Conservation (phyloP, 2,888 invertebrate species). For the Cantharis lateralis region DNA sequence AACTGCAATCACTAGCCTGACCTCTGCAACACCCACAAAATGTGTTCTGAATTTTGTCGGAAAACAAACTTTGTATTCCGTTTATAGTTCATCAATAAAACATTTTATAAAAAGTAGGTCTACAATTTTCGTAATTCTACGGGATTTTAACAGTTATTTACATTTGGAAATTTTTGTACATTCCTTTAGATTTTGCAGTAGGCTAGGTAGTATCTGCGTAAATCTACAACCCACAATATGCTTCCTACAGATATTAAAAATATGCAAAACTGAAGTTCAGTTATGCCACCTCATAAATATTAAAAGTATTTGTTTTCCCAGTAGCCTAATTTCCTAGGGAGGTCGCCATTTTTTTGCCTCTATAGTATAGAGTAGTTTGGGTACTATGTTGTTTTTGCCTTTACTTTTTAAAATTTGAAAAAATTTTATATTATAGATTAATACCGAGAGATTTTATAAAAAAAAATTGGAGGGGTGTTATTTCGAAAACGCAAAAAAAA, state of each 20-base stretch:
- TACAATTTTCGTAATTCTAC: background rate
- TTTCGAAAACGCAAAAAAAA: too few relatives aligned
- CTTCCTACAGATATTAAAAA: background rate
- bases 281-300: too few relatives aligned
- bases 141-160: background rate
- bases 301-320: too few relatives aligned
- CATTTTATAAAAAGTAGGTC: background rate
- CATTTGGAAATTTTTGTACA: background rate
- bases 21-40: slow-evolving; percentile 13
- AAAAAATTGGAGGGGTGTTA: too few relatives aligned
- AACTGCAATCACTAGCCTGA: slow-evolving; percentile 4
- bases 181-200: too few relatives aligned
- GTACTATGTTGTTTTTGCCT: too few relatives aligned
- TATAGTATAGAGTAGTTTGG: background rate
- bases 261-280: background rate
- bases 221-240: background rate
- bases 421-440: too few relatives aligned
- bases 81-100: slow-evolving; percentile 11
- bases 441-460: too few relatives aligned
- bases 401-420: too few relatives aligned
- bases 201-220: background rate
- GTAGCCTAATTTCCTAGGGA: too few relatives aligned
- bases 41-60: slow-evolving; percentile 8
- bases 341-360: too few relatives aligned
- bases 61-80: slow-evolving; percentile 14